Evolutionary conservation across 2,888 invertebrate genomes (phyloP).

Genomic region (Cabera pusaria): DNA sequence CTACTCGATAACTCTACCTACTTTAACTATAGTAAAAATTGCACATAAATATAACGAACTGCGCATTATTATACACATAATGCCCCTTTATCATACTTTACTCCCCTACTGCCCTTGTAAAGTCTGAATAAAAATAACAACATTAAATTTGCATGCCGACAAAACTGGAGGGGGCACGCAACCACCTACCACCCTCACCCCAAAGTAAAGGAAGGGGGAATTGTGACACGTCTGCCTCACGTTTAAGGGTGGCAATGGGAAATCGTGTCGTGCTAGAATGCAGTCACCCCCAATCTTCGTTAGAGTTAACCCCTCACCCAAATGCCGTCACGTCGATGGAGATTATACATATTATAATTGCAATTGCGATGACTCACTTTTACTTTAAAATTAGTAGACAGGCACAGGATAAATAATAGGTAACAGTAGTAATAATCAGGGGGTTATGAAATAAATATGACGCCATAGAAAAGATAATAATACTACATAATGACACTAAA

Average conservation of each 20-base stretch:
- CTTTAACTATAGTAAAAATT: conserved; percentile 15
- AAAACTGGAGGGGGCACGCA: conserved; percentile 55
- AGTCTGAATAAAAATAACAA: conserved; percentile 73
- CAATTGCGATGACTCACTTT: too few species aligned
- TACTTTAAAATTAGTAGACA: too few species aligned
- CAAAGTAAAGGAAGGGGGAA: conserved; percentile 40
- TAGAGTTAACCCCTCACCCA: conserved; percentile 43
- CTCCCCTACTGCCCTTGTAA: conserved; percentile 77
- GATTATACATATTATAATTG: too few species aligned
- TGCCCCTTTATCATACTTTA: conserved; percentile 58
- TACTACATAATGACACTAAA: too few species aligned
- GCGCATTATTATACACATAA: conserved; percentile 38
- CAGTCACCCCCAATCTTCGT: conserved; percentile 52
- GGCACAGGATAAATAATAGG: too few species aligned
- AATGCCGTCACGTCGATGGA: too few species aligned
- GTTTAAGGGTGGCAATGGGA: conserved; percentile 43
- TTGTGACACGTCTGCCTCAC: conserved; percentile 53
- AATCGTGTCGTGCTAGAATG: conserved; percentile 71
- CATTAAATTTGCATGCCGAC: conserved; percentile 77
- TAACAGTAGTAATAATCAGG: too few species aligned
- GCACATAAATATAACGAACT: conserved; percentile 27
- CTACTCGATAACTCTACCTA: conserved; percentile 7
- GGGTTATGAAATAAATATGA: too few species aligned
- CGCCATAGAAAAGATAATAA: too few species aligned
- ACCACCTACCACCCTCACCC: conserved; percentile 36